phyloP scores from a whole-genome alignment of 1,140 invertebrate species.

The Diplogasteroides magnus region DNA sequence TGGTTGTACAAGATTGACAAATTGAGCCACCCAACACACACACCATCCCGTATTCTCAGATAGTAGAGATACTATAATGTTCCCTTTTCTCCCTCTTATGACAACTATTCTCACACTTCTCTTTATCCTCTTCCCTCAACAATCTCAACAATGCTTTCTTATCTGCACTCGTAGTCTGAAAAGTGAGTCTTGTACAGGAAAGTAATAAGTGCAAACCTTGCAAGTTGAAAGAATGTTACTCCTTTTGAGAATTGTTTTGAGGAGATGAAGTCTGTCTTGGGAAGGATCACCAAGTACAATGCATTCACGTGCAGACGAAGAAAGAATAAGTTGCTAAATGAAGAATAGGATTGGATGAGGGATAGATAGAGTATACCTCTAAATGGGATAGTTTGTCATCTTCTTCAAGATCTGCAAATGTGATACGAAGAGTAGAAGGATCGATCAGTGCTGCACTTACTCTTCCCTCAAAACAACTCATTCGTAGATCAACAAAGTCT shows the following conservation, averaged over 20 bases:
- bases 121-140: background rate
- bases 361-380: background rate
- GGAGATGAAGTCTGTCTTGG: background rate
- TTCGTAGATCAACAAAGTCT: background rate
- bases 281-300: background rate
- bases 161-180: too few species aligned
- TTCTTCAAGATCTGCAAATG: background rate
- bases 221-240: background rate
- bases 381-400: background rate
- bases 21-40: background rate
- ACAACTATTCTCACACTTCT: background rate
- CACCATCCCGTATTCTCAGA: background rate
- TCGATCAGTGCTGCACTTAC: background rate
- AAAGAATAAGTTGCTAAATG: background rate
- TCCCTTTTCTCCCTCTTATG: too few species aligned
- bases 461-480: background rate
- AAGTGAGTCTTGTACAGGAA: background rate
- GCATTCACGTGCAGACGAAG: background rate
- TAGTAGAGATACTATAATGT: background rate
- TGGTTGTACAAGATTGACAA: background rate
- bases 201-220: background rate
- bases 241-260: background rate
- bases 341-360: background rate
- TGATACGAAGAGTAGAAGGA: background rate
- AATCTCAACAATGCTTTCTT: too few species aligned